Conservation (phyloP, 2,888 invertebrate species). For the Thymelicus lineola region DNA sequence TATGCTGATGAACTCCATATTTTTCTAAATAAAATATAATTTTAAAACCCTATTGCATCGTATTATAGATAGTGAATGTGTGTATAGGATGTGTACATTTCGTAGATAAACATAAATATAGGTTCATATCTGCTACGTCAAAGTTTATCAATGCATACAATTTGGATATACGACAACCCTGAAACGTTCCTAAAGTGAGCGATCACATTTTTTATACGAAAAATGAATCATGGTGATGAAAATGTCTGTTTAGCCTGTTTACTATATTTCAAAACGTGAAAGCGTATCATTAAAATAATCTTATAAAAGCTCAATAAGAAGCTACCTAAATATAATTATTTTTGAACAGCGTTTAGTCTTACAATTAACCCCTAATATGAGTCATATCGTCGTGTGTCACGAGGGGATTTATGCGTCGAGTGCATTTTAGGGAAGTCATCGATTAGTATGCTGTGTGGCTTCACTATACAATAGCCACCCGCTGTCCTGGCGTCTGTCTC, state of each 20-base stretch:
- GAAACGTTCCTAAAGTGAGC: neutral
- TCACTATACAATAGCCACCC: constrained; percentile 18
- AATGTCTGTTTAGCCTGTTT: too few relatives aligned
- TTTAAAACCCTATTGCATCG: too few relatives aligned
- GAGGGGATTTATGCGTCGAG: neutral
- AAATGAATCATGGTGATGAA: neutral
- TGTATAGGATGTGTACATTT: neutral
- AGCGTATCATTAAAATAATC: too few relatives aligned
- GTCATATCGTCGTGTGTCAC: too few relatives aligned
- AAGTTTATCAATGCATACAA: neutral
- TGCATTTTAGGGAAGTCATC: constrained; percentile 19
- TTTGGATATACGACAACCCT: constrained; percentile 2
- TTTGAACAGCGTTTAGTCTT: too few relatives aligned
- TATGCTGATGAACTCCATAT: too few relatives aligned
- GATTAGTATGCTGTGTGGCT: constrained; percentile 29
- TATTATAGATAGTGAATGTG: too few relatives aligned
- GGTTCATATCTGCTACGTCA: constrained; percentile 3
- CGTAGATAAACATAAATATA: neutral
- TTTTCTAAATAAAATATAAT: too few relatives aligned
- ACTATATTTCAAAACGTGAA: too few relatives aligned
- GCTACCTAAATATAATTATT: too few relatives aligned
- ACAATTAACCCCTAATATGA: too few relatives aligned
- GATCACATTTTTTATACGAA: neutral
- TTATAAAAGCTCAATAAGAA: too few relatives aligned
- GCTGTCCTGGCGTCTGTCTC: constrained; percentile 21